Percentiles rank a stretch among this genome's conserved stretches.
Evolutionary conservation across 2,888 invertebrate species (phyloP).

Genomic region (Sesia bembeciformis): DNA sequence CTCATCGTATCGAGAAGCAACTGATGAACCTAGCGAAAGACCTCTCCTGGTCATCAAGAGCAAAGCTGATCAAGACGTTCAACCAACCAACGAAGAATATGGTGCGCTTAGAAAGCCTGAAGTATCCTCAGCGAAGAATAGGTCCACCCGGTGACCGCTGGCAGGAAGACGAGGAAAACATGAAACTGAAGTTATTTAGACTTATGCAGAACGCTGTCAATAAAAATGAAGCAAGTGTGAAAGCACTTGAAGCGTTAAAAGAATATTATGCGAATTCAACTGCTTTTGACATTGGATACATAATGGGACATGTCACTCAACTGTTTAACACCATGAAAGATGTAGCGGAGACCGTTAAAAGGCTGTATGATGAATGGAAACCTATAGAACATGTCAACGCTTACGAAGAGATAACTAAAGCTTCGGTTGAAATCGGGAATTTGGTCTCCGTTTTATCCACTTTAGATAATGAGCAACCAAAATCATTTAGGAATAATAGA

Average conservation of each 20-base stretch:
- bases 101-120: no score
- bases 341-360: conserved; percentile 28
- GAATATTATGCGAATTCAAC: conserved; percentile 31
- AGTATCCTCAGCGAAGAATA: not conserved
- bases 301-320: conserved; percentile 43
- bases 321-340: conserved; percentile 38
- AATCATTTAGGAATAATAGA: no score
- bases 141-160: not conserved
- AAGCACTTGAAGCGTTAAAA: conserved; percentile 39
- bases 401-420: conserved; percentile 51
- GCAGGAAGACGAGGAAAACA: conserved; percentile 29
- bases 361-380: conserved; percentile 36
- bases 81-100: no score
- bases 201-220: conserved; percentile 51
- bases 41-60: no score
- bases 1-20: no score
- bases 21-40: no score
- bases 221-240: conserved; percentile 43
- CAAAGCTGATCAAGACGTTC: no score
- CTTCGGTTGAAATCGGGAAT: conserved; percentile 41
- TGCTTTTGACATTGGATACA: conserved; percentile 37
- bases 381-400: conserved; percentile 58
- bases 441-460: conserved; percentile 31
- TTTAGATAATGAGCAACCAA: conserved; percentile 9
- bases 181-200: conserved; percentile 46